A percentile compares a stretch with the other conserved stretches of the same genome.
Conservation (phyloP, 2,888 invertebrate species). For the Unio delphinus region DNA sequence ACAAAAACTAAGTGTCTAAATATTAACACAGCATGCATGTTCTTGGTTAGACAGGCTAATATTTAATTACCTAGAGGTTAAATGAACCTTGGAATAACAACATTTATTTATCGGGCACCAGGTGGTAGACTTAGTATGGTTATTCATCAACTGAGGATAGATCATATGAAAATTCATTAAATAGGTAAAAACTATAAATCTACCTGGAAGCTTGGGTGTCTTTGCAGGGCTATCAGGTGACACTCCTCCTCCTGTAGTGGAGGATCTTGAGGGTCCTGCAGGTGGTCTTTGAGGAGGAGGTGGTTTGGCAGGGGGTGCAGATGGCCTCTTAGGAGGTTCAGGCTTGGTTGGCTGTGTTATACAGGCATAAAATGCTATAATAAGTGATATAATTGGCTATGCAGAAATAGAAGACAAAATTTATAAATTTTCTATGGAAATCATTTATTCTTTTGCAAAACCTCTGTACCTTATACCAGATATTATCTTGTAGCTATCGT, state of each 20-base stretch:
- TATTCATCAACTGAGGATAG: too few species aligned
- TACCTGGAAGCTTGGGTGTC: slow-evolving; percentile 9
- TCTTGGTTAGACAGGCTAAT: too few species aligned
- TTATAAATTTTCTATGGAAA: too few species aligned
- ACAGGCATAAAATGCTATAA: too few species aligned
- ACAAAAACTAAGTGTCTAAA: too few species aligned
- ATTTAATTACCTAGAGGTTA: too few species aligned
- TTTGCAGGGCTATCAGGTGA: slow-evolving; percentile 2
- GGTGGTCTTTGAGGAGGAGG: slow-evolving; percentile 63
- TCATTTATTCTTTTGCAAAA: too few species aligned
- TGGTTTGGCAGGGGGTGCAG: slow-evolving; percentile 65
- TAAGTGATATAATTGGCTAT: too few species aligned
- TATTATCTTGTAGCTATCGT: too few species aligned
- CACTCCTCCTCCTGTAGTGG: slow-evolving; percentile 2
- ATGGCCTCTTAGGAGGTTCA: slow-evolving; percentile 60
- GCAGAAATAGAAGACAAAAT: neutral
- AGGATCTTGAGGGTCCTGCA: slow-evolving; percentile 46
- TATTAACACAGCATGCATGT: too few species aligned
- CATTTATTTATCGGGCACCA: neutral
- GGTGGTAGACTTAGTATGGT: neutral
- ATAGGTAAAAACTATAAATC: neutral
- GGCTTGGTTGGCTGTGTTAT: slow-evolving; percentile 26
- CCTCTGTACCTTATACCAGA: too few species aligned
- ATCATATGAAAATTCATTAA: neutral
- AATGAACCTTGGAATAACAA: neutral